Evolutionary conservation across 92 coral and sea anemone species (phyloP).

Genomic region (Phenganax stokvisi): DNA sequence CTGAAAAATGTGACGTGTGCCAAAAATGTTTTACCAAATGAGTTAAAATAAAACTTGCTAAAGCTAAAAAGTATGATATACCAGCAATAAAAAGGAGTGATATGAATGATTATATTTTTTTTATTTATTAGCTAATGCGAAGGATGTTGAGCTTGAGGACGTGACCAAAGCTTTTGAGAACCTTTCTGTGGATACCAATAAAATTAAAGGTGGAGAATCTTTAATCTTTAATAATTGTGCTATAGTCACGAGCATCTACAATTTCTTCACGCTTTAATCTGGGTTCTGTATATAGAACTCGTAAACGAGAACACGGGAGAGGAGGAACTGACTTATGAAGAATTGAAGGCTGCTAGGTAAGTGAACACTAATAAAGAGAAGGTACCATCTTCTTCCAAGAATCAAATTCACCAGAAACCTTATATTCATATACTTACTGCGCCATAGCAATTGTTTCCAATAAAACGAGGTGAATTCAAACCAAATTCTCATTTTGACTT

Average conservation of each 20-base stretch:
- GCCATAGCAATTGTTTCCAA: too few relatives aligned
- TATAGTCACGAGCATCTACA: not conserved
- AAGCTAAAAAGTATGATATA: not conserved
- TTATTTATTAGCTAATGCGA: constrained; percentile 9
- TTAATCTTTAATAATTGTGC: not conserved
- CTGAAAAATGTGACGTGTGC: too few relatives aligned
- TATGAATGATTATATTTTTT: not conserved
- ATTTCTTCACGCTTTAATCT: not conserved
- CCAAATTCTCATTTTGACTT: not conserved
- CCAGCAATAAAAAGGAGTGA: not conserved
- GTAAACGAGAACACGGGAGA: constrained; percentile 31
- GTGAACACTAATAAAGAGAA: not conserved
- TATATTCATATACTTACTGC: too few relatives aligned
- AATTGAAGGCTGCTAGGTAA: constrained; percentile 25
- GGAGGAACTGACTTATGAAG: constrained; percentile 26
- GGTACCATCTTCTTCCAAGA: not conserved
- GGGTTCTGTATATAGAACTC: not conserved
- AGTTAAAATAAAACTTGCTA: too few relatives aligned
- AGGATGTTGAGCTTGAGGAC: constrained; percentile 6
- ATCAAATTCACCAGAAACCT: too few relatives aligned
- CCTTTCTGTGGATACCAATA: constrained; percentile 26
- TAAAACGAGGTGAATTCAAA: not conserved
- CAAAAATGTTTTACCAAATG: too few relatives aligned
- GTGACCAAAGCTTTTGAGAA: constrained; percentile 37
- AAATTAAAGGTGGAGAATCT: constrained; percentile 12